Base-by-base conservation (phyloP, 2,888 invertebrate species). In the Erpobdella octoculata region DNA sequence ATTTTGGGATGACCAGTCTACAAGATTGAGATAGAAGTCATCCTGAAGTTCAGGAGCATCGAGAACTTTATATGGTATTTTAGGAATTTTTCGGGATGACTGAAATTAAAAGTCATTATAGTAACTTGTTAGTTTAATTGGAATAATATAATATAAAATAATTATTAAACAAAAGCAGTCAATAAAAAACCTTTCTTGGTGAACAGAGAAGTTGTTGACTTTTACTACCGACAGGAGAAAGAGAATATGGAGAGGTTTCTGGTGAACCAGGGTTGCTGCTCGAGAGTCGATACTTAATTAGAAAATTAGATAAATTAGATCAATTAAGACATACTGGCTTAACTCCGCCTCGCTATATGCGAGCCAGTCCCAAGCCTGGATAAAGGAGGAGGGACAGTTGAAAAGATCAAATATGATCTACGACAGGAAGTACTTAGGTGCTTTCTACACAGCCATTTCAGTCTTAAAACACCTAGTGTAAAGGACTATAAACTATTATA, bases 1-100 rank as follows among this genome's bases (percentile, higher is more conserved):
- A 84, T 99, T 99, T 85, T 94, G 94, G 69, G 95, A 92, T 5
- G 96, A 96, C 98, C 98, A 98, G 84, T 98, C 98, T 41, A 99
- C 97, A 75, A 99, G 87, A 85, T 99, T 98, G 77, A 99, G 85
- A 83, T 96, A 96, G 86, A 98, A 99, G 85, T 99, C 98, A 85
- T 99, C 98, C 85, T 97, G 93, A 72, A 96, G 85, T 84, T 96
- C 95, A 3, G 95, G 95, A 2, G 95, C 95, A 81, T 96, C 95
- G 66, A 96, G 86, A 41, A 95, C 90, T 86, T 99, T 98, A 85
- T 96, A 98, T 1, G 98, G 98, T 83, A 97, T 95, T 83, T 96
- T 89, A 1, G 96, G 94, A 78, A 98, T 98, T 86, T 98, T 98
- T 75, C 98, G 86, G 1, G 94, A 93, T n/a, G 96, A 93, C 82